Conservation (phyloP, 2,888 invertebrate species). For the Callosobruchus maculatus region DNA sequence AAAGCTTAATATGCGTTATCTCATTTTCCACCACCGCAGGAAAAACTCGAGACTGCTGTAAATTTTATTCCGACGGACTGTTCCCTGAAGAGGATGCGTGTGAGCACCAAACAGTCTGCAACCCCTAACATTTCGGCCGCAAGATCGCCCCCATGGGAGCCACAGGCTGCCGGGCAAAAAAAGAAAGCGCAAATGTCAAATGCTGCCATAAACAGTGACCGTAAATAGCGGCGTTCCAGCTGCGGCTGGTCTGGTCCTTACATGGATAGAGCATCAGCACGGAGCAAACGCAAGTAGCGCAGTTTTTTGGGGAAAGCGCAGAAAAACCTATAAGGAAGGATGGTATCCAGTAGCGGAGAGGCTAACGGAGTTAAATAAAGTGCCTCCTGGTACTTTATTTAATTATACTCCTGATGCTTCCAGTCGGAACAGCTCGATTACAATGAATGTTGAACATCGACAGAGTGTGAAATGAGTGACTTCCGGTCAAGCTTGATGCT, state of each 20-base stretch:
- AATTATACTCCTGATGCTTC: too few relatives aligned
- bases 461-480: too few relatives aligned
- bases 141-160: neutral
- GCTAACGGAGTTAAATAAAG: neutral
- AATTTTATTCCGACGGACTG: neutral
- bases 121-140: neutral
- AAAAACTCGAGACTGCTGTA: neutral
- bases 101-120: neutral
- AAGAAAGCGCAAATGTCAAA: conserved; percentile 29
- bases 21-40: neutral
- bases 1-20: too few relatives aligned
- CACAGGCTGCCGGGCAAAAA: conserved; percentile 5
- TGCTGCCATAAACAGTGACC: conserved; percentile 25
- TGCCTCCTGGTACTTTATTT: too few relatives aligned
- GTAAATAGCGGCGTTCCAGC: conserved; percentile 21
- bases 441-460: too few relatives aligned
- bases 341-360: neutral
- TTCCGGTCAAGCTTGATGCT: too few relatives aligned
- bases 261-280: neutral
- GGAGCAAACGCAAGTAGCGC: neutral
- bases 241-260: neutral
- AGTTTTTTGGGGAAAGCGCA: neutral
- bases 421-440: too few relatives aligned
- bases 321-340: neutral
- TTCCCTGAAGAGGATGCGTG: neutral